Percentiles rank a stretch among this genome's conserved stretches.
These are phyloP conservation scores for Echinarachnius parma DNA, from an alignment of 53 echinoderm and acorn worm genomes.

Conservation along the genomic window DNA sequence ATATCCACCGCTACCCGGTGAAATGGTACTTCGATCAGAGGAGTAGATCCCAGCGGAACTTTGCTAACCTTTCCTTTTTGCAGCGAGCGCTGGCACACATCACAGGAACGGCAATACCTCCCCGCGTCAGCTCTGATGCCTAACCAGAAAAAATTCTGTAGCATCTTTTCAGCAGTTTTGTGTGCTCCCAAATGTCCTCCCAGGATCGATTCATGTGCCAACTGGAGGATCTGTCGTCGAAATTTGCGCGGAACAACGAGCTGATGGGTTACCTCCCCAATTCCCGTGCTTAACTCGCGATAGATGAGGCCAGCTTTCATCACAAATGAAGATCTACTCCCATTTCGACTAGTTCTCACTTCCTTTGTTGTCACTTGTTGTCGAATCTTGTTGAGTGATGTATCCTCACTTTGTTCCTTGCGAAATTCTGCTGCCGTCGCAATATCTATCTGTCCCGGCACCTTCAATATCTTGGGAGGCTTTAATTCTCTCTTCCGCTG, in stretches of 20 bases:
- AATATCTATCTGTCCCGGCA: background rate
- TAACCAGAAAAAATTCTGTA: slow-evolving; percentile 54
- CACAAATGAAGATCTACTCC: background rate
- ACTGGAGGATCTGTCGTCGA: slow-evolving; percentile 37
- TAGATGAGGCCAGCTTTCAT: background rate
- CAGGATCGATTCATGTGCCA: slow-evolving; percentile 57
- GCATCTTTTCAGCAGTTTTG: slow-evolving; percentile 52
- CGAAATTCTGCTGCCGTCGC: slow-evolving; percentile 15
- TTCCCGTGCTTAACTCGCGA: no score
- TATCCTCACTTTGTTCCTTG: background rate
- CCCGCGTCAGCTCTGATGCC: slow-evolving; percentile 42
- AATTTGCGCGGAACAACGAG: slow-evolving; percentile 49
- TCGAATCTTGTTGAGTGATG: background rate
- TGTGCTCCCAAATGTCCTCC: slow-evolving; percentile 57
- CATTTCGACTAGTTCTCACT: background rate
- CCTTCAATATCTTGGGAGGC: background rate
- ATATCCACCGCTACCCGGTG: slow-evolving; percentile 50
- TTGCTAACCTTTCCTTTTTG: slow-evolving; percentile 55
- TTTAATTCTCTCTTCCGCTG: background rate
- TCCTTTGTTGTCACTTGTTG: no score
- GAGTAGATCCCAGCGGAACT: slow-evolving; percentile 53
- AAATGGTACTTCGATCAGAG: slow-evolving; percentile 54
- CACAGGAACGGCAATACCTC: slow-evolving; percentile 59
- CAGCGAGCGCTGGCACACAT: slow-evolving; percentile 44
- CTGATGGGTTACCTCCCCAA: slow-evolving; percentile 17